A percentile compares a stretch with the other conserved stretches of the same genome.
These are phyloP conservation scores for Spheniscus humboldti DNA, from an alignment of 2,797 vertebrate species.

Conservation along the genomic window DNA sequence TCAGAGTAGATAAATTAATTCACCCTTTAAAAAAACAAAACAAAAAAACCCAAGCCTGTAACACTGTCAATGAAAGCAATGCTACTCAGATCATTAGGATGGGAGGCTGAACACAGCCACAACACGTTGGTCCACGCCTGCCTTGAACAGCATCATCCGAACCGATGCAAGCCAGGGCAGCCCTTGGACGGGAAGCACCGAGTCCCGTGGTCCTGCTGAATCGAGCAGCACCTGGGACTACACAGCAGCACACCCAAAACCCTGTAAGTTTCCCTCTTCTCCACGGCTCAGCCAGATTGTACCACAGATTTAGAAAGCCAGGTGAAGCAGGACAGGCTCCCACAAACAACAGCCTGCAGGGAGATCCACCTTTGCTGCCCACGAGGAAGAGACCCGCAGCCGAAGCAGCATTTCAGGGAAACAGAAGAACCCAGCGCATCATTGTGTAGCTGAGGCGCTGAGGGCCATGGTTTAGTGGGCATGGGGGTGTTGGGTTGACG, in stretches of 20 bases:
- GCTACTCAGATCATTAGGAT: background rate
- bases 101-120: background rate
- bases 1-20: background rate
- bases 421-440: too few species aligned
- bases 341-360: background rate
- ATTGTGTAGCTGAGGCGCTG: too few species aligned
- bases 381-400: fast-evolving
- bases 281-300: background rate
- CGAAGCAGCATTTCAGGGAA: background rate
- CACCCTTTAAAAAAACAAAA: background rate
- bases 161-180: background rate
- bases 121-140: fast-evolving
- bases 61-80: background rate
- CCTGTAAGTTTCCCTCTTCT: background rate
- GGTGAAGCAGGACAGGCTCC: background rate
- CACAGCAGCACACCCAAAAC: background rate
- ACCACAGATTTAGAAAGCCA: background rate
- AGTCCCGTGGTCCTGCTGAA: background rate
- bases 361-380: background rate
- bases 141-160: background rate
- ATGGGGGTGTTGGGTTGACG: too few species aligned
- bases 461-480: too few species aligned
- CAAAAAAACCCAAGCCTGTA: too few species aligned
- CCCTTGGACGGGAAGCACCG: fast-evolving
- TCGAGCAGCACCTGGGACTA: fast-evolving